Evolutionary conservation across 1,140 invertebrate species (phyloP).

Genomic region (Drosophila asahinai): DNA sequence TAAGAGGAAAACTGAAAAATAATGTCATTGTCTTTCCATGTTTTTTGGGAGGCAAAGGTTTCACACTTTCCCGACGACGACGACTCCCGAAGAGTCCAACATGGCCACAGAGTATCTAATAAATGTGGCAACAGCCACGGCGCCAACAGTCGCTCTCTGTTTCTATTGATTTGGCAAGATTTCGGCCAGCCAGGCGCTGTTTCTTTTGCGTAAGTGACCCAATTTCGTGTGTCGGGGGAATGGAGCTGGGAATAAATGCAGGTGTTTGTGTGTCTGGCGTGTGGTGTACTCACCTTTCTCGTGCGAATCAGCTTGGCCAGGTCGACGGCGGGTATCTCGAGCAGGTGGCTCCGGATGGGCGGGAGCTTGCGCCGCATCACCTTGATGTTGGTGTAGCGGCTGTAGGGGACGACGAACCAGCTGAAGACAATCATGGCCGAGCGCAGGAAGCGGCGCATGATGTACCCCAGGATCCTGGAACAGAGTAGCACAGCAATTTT

Average conservation of each 20-base stretch:
- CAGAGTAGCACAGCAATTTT: slow-evolving; percentile 85
- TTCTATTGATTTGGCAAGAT: slow-evolving; percentile 69
- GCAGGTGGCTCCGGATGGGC: slow-evolving; percentile 87
- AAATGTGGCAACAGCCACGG: slow-evolving; percentile 56
- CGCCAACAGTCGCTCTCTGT: slow-evolving; percentile 25
- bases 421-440: slow-evolving; percentile 85
- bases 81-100: slow-evolving; percentile 34
- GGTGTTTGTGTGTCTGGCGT: not conserved
- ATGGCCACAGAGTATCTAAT: slow-evolving; percentile 64
- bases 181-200: slow-evolving; percentile 32
- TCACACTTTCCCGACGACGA: slow-evolving; percentile 14
- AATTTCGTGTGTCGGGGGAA: slow-evolving; percentile 21
- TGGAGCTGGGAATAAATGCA: slow-evolving; percentile 7
- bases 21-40: slow-evolving; percentile 30
- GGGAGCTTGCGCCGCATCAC: slow-evolving; percentile 87
- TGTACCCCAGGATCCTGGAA: slow-evolving; percentile 85
- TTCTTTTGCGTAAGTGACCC: slow-evolving; percentile 62
- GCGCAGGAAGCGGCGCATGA: slow-evolving; percentile 84
- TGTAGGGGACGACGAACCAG: slow-evolving; percentile 85
- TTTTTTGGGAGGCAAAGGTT: slow-evolving; percentile 27
- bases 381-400: slow-evolving; percentile 87
- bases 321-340: slow-evolving; percentile 87
- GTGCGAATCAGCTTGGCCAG: slow-evolving; percentile 87
- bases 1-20: slow-evolving; percentile 9
- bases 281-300: slow-evolving; percentile 86